Evolutionary conservation across 1,140 invertebrate genomes (phyloP).

Genomic region (Drosophila eugracilis): DNA sequence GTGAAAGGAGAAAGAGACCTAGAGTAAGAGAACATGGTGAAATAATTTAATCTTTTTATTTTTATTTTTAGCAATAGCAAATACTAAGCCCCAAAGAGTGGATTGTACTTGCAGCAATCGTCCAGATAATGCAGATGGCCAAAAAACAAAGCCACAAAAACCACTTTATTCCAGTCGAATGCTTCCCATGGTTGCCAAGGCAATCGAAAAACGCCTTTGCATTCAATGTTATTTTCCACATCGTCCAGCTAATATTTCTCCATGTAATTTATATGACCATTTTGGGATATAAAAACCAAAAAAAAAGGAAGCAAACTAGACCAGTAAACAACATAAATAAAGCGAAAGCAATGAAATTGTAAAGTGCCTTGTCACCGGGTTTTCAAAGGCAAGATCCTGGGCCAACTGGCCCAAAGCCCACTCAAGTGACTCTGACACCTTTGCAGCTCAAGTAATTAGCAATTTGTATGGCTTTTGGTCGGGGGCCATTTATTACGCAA

Average conservation of each 20-base stretch:
- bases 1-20: no score
- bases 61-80: not conserved
- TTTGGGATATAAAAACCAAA: no score
- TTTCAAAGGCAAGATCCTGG: constrained; percentile 12
- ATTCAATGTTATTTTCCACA: constrained; percentile 18
- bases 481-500: constrained; percentile 59
- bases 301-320: no score
- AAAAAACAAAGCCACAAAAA: constrained; percentile 20
- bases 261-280: constrained; percentile 18
- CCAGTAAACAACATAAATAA: constrained; percentile 50
- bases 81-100: constrained; percentile 19
- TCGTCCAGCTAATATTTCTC: constrained; percentile 25
- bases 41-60: constrained; percentile 24
- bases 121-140: constrained; percentile 31
- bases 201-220: constrained; percentile 26
- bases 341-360: constrained; percentile 53
- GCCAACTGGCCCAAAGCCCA: constrained; percentile 11
- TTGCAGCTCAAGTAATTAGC: constrained; percentile 69
- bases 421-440: constrained; percentile 44
- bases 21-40: not conserved
- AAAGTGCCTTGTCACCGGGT: constrained; percentile 60
- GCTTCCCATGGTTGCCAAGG: constrained; percentile 36
- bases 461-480: constrained; percentile 66
- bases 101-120: constrained; percentile 20
- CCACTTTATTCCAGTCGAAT: constrained; percentile 47